phyloP scores from a whole-genome alignment of 2,797 vertebrate genomes.

The Sebastes umbrosus region DNA sequence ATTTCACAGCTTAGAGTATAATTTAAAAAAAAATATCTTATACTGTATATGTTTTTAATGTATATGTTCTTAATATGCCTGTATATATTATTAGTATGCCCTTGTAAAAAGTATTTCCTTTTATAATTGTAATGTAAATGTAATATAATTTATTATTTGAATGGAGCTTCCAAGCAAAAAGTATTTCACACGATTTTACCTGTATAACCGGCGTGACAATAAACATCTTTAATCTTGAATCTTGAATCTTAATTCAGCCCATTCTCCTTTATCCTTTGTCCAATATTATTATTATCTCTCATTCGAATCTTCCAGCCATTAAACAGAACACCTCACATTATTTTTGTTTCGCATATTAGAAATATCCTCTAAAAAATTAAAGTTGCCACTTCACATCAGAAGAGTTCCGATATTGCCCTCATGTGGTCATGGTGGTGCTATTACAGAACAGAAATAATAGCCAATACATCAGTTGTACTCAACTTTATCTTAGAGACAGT shows the following conservation, averaged over 20 bases:
- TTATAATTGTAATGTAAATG: no score
- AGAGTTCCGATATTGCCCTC: constrained; percentile 2
- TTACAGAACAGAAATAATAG: not conserved
- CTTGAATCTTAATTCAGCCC: not conserved
- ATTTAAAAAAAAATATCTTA: not conserved
- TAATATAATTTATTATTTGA: no score
- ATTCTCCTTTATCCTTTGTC: not conserved
- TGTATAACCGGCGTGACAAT: no score
- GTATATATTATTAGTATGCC: no score
- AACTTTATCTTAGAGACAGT: not conserved
- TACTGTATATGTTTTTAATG: no score
- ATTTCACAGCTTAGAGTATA: not conserved
- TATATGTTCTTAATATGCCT: no score
- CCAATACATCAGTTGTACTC: not conserved
- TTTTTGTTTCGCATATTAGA: not conserved
- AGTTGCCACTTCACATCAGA: not conserved
- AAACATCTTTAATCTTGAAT: no score
- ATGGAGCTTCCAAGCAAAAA: no score
- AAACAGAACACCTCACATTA: not conserved
- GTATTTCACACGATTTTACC: no score
- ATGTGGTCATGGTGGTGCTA: constrained; percentile 3
- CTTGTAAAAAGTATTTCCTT: no score
- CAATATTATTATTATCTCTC: not conserved
- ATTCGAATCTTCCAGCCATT: not conserved
- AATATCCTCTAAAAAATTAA: not conserved